Conservation (phyloP, 2,888 invertebrate species). For the Melanostoma scalare region DNA sequence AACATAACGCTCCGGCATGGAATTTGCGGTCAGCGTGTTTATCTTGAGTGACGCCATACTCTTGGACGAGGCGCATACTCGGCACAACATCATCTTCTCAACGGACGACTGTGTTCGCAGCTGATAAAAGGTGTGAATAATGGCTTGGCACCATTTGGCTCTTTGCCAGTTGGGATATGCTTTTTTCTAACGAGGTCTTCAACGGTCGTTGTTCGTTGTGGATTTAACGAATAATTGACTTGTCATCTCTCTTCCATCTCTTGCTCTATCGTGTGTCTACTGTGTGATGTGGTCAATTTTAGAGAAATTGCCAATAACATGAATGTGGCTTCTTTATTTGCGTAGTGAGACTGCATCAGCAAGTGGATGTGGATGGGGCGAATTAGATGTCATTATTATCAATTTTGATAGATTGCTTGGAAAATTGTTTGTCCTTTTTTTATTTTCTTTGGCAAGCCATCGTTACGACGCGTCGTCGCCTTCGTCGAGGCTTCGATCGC, state of each 20-base stretch:
- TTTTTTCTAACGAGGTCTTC: constrained; percentile 38
- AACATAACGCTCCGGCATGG: constrained; percentile 36
- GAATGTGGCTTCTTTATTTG: constrained; percentile 60
- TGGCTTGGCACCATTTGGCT: constrained; percentile 37
- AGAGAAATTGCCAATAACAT: constrained; percentile 62
- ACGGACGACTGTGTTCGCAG: constrained; percentile 33
- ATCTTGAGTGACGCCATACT: constrained; percentile 43
- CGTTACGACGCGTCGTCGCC: no score
- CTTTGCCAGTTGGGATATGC: background rate
- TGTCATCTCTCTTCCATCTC: constrained; percentile 40
- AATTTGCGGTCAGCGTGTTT: constrained; percentile 36
- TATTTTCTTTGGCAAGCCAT: constrained; percentile 2
- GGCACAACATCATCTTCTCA: background rate
- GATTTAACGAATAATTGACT: constrained; percentile 61
- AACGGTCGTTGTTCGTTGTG: constrained; percentile 8
- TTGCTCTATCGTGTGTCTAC: constrained; percentile 15
- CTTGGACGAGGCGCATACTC: background rate
- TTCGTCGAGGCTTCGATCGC: background rate
- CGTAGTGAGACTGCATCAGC: constrained; percentile 1
- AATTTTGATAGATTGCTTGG: constrained; percentile 57
- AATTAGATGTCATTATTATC: constrained; percentile 60
- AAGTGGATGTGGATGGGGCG: constrained; percentile 6
- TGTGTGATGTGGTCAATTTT: constrained; percentile 57
- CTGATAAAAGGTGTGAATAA: constrained; percentile 71
- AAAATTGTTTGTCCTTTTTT: constrained; percentile 11